Evolutionary conservation across 2,113 vertebrate species (phyloP), one percentile per base, ranked within the genome.

Genomic region (Mirounga angustirostris): DNA sequence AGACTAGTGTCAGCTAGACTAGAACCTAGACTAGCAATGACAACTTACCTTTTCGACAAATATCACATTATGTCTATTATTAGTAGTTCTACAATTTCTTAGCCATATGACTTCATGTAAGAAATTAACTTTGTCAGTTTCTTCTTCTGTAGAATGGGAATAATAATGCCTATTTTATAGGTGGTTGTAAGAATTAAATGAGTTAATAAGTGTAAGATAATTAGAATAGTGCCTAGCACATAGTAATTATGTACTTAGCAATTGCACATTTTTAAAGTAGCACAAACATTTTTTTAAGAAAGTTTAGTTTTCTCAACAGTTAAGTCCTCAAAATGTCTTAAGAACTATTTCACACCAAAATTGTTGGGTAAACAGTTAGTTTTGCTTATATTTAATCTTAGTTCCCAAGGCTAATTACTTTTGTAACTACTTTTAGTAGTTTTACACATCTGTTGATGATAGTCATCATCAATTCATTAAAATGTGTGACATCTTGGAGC

Each of bases 401-500:
- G 2, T 95, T 79, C n/a, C 30, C 33, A 67, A 33, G 14, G 4
- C 2, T 56, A 71, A 54, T 93, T 84, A 73, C 15, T 87, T 89
- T 96, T 88, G 21, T 69, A 93, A 65, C 40, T 89, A 71, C 36
- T 21, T 94, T 85, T 33, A 91, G 26, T 78, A 78, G 16, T 30
- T 78, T 78, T 50, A 76, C 7, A 65, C 2, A 13, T 40, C 0
- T 15, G 58, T 22, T 43, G 43, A 40, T 82, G 30, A 36, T 50
- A 36, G 19, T 30, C 85, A n/a, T 92, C 4, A 28, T 88, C 43
- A 52, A 6, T 85, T 88, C 81, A 85, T 73, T 96, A 56, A 95
- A 89, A 93, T 69, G 40, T 87, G 2, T 95, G 52, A 80, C 14
- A 76, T 71, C 21, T 76, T 97, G 22, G 54, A 97, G 56, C 93